Evolutionary conservation across 2,113 vertebrate species (phyloP).

Genomic region (Passer domesticus): DNA sequence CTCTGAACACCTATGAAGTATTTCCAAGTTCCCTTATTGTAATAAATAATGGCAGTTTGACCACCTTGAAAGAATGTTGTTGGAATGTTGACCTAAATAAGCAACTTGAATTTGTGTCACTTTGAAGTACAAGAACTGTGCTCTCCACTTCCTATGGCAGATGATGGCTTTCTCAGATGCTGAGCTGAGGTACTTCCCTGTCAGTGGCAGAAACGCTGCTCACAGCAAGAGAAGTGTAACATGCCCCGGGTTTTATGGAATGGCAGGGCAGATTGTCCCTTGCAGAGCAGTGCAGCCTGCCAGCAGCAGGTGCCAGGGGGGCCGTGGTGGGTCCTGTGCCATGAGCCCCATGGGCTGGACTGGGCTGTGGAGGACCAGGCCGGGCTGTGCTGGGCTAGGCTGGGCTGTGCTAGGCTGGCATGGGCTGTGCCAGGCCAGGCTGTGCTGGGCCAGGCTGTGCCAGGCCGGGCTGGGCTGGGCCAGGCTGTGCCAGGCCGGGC

Average conservation of each 20-base stretch:
- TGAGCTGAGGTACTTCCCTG: not conserved
- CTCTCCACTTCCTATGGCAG: not conserved
- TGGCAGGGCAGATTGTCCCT: not conserved
- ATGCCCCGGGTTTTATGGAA: not conserved
- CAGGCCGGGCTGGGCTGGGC: not conserved
- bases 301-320: not conserved
- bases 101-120: not conserved
- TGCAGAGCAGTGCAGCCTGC: not conserved
- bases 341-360: fast-evolving
- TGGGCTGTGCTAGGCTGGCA: not conserved
- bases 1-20: not conserved
- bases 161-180: not conserved
- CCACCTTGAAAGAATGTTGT: not conserved
- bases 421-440: no score
- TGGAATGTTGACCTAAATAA: not conserved
- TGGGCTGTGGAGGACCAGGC: not conserved
- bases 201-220: not conserved
- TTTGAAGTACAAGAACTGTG: not conserved
- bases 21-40: not conserved
- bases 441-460: no score
- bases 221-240: not conserved
- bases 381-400: no score
- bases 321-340: fast-evolving
- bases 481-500: not conserved
- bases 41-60: not conserved